Conservation (phyloP, 2,113 vertebrate species). For the Panthera tigris region DNA sequence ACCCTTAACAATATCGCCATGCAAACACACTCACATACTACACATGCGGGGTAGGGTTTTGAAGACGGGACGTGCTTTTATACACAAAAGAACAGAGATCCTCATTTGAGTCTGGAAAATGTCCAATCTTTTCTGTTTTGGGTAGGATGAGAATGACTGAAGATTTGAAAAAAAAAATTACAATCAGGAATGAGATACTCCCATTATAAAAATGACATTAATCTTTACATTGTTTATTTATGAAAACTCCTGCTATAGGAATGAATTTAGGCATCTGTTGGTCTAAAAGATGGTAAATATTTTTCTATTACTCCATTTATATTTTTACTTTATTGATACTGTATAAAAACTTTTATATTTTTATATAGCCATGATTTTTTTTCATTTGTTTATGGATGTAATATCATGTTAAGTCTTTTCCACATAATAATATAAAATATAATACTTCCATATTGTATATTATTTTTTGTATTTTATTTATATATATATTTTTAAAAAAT, state of each 20-base stretch:
- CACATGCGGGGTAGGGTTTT: neutral
- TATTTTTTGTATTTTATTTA: neutral
- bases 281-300: neutral
- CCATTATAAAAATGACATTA: neutral
- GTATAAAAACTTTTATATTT: neutral
- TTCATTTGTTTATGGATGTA: neutral
- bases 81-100: neutral
- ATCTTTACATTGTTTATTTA: neutral
- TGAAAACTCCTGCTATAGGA: neutral
- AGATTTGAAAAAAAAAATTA: neutral
- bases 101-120: neutral
- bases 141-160: neutral
- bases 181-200: neutral
- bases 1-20: too few species aligned
- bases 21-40: neutral
- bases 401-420: neutral
- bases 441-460: neutral
- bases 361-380: neutral
- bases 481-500: too few species aligned
- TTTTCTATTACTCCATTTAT: neutral
- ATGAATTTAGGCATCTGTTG: neutral
- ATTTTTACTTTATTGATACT: neutral
- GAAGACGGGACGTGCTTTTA: neutral
- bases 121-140: neutral
- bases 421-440: neutral